Evolutionary conservation across 2,113 vertebrate species (phyloP).

Genomic region (Aptenodytes patagonicus): DNA sequence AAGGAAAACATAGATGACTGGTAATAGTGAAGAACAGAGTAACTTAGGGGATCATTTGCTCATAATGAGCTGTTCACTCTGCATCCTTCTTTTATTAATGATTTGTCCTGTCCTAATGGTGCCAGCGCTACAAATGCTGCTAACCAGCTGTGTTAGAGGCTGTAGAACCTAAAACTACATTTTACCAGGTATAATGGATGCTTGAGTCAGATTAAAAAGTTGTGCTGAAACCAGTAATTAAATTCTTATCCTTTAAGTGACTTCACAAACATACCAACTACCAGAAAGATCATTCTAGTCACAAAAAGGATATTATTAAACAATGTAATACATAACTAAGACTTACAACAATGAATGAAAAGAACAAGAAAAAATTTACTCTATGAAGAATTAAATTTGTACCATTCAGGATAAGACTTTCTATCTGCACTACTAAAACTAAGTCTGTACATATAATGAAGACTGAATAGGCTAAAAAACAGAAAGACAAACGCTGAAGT

Average conservation of each 20-base stretch:
- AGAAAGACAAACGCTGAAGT: background rate
- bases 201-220: background rate
- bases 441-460: background rate
- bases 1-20: background rate
- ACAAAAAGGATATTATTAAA: background rate
- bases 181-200: background rate
- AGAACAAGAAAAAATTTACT: background rate
- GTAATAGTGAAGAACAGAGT: background rate
- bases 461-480: background rate
- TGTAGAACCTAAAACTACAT: background rate
- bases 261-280: background rate
- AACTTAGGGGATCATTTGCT: background rate
- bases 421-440: background rate
- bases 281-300: background rate
- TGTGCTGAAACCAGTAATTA: background rate
- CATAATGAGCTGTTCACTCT: background rate
- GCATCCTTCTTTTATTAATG: background rate
- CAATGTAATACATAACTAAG: background rate
- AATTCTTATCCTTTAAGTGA: background rate
- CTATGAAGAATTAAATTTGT: background rate
- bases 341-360: background rate
- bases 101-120: background rate
- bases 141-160: background rate
- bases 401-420: background rate
- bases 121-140: background rate